Evolutionary conservation across 2,888 invertebrate genomes (phyloP), one percentile per base, ranked within the genome.

Genomic region (Hanleya hanleyi): DNA sequence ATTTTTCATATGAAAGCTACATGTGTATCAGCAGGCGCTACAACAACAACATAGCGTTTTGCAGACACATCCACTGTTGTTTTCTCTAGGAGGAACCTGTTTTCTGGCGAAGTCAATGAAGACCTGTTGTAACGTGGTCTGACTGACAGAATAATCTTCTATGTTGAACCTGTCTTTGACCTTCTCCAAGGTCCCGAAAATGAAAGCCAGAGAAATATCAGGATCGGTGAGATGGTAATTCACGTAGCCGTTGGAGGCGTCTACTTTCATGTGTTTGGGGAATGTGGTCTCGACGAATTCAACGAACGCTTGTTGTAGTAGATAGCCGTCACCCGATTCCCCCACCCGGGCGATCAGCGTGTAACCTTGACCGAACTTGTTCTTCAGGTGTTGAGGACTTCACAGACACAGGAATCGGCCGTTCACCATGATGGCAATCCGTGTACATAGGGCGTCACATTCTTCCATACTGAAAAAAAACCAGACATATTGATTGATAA

Each of bases 371-470:
- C 94, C 94, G 87, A 93, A 94, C 69, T 92, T 92, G 72, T 93
- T 93, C 84, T 96, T 95, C 81, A 96, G 92, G 75, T 90, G 89
- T 66, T 91, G 90, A 9, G 91, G 89, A 75, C 86, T 89, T 36
- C 91, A 91, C 5, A 95, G 92, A 84, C 95, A 95, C 77, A 93
- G 93, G 81, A 96, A 91, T 82, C 92, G 91, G 0, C 96, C 96
- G 75, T 91, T 92, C 0, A 93, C 93, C 95, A 96, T 94, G 76
- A 96, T 95, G 1, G 94, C 95, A 78, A 96, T 91, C 75, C 95
- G 93, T 67, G 93, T 92, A 88, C 96, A 96, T 29, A 96, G 92
- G 50, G 94, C 94, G 87, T 96, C 96, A 91, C 95, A 96, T 91
- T 96, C 96, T 88, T 96, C 96, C 96, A 96, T 96, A 85, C 95